Conservation (phyloP, 1,140 invertebrate genomes). For the Caenorhabditis latens region DNA sequence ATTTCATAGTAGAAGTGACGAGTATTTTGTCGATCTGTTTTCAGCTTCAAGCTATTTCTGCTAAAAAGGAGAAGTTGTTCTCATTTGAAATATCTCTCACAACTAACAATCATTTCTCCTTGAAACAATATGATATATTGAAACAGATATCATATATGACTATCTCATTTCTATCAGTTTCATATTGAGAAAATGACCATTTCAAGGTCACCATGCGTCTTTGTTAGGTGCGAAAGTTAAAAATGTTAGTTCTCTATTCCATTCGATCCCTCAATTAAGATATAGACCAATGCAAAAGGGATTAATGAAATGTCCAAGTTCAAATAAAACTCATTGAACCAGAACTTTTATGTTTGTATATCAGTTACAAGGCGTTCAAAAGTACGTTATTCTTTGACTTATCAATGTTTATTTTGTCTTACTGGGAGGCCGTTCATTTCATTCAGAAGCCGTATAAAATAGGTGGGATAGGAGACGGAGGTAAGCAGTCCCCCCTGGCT, state of each 20-base stretch:
- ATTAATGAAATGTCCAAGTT: background rate
- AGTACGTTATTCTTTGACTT: constrained; percentile 19
- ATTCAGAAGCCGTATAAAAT: background rate
- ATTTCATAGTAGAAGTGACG: background rate
- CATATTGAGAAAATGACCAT: no score
- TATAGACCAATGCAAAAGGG: background rate
- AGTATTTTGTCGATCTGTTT: background rate
- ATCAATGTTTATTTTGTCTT: constrained; percentile 3
- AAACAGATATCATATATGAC: no score
- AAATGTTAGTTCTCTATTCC: no score
- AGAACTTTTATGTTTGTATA: constrained; percentile 31
- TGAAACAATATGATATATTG: no score
- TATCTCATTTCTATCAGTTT: no score
- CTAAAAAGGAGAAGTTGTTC: background rate
- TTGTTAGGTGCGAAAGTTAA: no score
- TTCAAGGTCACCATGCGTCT: no score
- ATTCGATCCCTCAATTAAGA: no score
- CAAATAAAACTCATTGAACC: background rate
- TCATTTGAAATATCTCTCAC: background rate
- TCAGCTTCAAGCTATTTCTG: background rate
- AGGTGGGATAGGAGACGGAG: background rate
- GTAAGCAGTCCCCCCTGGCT: background rate
- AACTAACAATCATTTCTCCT: no score
- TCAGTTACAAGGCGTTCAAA: no score
- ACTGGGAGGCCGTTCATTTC: background rate